A percentile compares a stretch with the other conserved stretches of the same genome.
phyloP scores from a whole-genome alignment of 2,113 vertebrate species.

The Phyllopteryx taeniolatus region DNA sequence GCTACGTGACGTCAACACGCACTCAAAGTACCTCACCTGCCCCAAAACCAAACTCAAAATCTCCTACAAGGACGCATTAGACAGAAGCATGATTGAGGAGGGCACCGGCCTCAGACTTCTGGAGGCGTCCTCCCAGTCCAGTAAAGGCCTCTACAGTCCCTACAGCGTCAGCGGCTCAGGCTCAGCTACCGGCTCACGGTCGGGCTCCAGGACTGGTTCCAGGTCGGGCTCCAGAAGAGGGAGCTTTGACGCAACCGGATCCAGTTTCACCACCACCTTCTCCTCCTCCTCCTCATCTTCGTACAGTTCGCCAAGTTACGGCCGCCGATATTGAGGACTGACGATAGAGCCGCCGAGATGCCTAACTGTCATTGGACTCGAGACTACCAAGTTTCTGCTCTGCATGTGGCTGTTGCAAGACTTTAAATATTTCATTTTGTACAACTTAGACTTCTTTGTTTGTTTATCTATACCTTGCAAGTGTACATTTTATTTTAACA shows the following conservation, averaged over 20 bases:
- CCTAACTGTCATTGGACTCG: slow-evolving; percentile 66
- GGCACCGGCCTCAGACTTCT: slow-evolving; percentile 86
- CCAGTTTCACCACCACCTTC: slow-evolving; percentile 86
- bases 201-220: slow-evolving; percentile 87
- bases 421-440: slow-evolving; percentile 56
- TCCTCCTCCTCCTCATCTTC: slow-evolving; percentile 88
- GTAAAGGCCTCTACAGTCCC: slow-evolving; percentile 95
- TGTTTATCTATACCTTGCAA: slow-evolving; percentile 21
- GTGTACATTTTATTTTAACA: slow-evolving; percentile 12
- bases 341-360: slow-evolving; percentile 53
- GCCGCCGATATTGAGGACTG: slow-evolving; percentile 78
- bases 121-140: slow-evolving; percentile 90
- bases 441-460: slow-evolving; percentile 42
- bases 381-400: slow-evolving; percentile 73
- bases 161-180: slow-evolving; percentile 89
- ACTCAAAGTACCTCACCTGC: slow-evolving; percentile 96
- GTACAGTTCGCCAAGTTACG: slow-evolving; percentile 85
- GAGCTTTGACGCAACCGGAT: slow-evolving; percentile 89
- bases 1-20: slow-evolving; percentile 85
- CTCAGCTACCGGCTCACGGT: slow-evolving; percentile 84
- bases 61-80: slow-evolving; percentile 97
- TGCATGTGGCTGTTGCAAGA: slow-evolving; percentile 80
- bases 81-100: slow-evolving; percentile 94
- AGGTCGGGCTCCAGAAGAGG: slow-evolving; percentile 87
- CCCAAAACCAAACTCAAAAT: slow-evolving; percentile 98